phyloP scores from a whole-genome alignment of 2,888 invertebrate species.

The Volucella zonaria region DNA sequence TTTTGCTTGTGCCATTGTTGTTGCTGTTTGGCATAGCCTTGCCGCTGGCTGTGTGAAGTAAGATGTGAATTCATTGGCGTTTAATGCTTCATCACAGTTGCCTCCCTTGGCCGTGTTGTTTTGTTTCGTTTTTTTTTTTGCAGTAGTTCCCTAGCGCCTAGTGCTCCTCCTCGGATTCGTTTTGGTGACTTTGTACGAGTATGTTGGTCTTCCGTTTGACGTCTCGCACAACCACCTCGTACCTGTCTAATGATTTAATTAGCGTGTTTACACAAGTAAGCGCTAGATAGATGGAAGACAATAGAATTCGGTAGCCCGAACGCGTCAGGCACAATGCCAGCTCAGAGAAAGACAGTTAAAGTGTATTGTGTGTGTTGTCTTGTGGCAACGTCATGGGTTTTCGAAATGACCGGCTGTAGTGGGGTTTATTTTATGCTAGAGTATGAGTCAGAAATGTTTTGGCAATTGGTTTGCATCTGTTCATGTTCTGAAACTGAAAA shows the following conservation, averaged over 20 bases:
- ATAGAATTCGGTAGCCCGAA: conserved; percentile 61
- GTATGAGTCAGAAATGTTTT: conserved; percentile 40
- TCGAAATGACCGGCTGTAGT: not conserved
- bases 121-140: not conserved
- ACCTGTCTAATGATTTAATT: conserved; percentile 62
- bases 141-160: not conserved
- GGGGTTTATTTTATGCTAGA: not conserved
- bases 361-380: not conserved
- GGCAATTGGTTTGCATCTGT: not conserved
- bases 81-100: conserved; percentile 25
- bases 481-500: conserved; percentile 20
- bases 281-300: conserved; percentile 47
- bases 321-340: conserved; percentile 21
- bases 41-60: conserved; percentile 51
- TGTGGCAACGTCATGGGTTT: conserved; percentile 26
- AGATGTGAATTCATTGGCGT: conserved; percentile 57
- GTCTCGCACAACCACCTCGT: conserved; percentile 34
- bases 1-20: conserved; percentile 37
- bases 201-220: conserved; percentile 47
- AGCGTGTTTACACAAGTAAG: conserved; percentile 62
- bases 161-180: not conserved
- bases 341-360: not conserved
- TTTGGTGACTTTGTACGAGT: not conserved
- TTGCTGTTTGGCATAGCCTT: conserved; percentile 52
- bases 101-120: conserved; percentile 7